A percentile compares a stretch with the other conserved stretches of the same genome.
phyloP scores from a whole-genome alignment of 2,888 invertebrate genomes.

The Tubulanus polymorphus region DNA sequence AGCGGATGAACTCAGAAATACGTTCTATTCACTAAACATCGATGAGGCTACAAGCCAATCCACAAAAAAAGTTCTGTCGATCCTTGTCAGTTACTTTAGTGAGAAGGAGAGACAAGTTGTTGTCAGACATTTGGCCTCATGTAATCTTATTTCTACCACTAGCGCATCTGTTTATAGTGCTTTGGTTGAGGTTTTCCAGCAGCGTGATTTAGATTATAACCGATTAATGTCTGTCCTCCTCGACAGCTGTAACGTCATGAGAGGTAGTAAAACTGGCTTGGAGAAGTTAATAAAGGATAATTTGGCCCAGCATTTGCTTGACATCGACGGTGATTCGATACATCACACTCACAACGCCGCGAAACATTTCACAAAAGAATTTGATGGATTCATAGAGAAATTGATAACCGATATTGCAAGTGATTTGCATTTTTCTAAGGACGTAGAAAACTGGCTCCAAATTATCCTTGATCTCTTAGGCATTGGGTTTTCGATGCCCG shows the following conservation, averaged over 20 bases:
- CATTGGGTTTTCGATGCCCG: constrained; percentile 7
- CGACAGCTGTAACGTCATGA: constrained; percentile 3
- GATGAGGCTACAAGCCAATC: constrained; percentile 21
- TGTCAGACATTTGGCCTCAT: constrained; percentile 8
- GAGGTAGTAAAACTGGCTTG: constrained; percentile 5
- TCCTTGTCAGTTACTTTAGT: too few relatives aligned
- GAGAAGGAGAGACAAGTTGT: not conserved
- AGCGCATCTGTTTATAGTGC: constrained; percentile 5
- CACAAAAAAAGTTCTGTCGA: constrained; percentile 15
- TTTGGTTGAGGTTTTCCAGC: not conserved
- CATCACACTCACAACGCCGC: constrained; percentile 18
- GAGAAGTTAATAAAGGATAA: not conserved
- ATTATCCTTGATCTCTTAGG: constrained; percentile 8
- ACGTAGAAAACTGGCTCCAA: too few relatives aligned
- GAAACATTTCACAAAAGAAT: constrained; percentile 10
- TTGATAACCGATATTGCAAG: constrained; percentile 13
- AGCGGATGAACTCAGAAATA: constrained; percentile 2
- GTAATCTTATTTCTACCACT: constrained; percentile 2
- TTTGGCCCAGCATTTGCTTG: constrained; percentile 6
- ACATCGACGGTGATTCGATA: constrained; percentile 20
- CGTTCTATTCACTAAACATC: constrained; percentile 14
- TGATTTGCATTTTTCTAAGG: too few relatives aligned
- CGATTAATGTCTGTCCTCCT: constrained; percentile 1
- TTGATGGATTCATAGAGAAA: constrained; percentile 8
- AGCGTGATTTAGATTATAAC: not conserved